Evolutionary conservation across 2,797 vertebrate genomes (phyloP).

Genomic region (Tangara arthus): DNA sequence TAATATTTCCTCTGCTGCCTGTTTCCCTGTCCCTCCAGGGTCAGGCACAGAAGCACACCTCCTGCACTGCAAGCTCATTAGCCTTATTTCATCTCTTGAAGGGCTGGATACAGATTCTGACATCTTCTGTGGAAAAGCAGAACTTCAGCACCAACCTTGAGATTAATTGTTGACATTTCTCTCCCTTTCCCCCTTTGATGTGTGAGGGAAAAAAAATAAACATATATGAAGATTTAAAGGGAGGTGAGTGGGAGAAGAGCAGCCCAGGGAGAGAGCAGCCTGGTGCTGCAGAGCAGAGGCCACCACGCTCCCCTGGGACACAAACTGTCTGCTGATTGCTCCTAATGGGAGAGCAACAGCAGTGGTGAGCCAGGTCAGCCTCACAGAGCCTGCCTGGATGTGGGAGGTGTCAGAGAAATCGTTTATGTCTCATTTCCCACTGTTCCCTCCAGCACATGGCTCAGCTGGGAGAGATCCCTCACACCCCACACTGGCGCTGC

Average conservation of each 20-base stretch:
- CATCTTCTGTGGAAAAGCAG: background rate
- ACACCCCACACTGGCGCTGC: accelerated
- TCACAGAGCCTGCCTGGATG: background rate
- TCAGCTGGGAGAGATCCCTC: background rate
- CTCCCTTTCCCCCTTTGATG: background rate
- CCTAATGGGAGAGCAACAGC: slow-evolving; percentile 17
- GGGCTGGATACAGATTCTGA: background rate
- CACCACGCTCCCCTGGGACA: background rate
- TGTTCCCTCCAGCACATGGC: background rate
- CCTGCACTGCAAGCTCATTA: background rate
- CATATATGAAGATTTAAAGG: background rate
- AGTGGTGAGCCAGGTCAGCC: background rate
- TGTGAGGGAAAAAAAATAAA: background rate
- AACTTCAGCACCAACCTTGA: background rate
- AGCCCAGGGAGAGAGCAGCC: background rate
- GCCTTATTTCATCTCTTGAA: background rate
- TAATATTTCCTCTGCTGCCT: background rate
- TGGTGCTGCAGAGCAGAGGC: background rate
- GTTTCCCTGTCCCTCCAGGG: background rate
- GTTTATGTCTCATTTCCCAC: background rate
- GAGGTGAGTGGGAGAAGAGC: background rate
- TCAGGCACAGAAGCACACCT: background rate
- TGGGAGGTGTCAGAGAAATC: background rate
- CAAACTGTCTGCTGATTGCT: background rate
- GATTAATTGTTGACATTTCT: slow-evolving; percentile 5